Conservation (phyloP, 2,113 vertebrate genomes). For the Poeciliopsis prolifica region DNA sequence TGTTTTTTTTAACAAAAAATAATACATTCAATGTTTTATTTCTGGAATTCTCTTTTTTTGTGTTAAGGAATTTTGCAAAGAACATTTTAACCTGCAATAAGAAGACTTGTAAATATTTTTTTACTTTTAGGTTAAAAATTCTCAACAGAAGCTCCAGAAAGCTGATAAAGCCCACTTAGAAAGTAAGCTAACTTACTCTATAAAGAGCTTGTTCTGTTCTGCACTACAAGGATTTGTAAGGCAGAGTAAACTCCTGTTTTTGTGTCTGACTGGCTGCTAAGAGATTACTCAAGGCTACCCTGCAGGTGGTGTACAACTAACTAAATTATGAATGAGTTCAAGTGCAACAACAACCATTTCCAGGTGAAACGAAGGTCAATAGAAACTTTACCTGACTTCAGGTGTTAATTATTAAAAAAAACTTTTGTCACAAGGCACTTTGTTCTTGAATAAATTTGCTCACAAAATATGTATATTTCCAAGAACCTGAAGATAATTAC, state of each 20-base stretch:
- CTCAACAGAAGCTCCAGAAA: neutral
- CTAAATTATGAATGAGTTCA: neutral
- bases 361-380: neutral
- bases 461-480: neutral
- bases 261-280: no score
- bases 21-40: no score
- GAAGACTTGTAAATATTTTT: no score
- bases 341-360: neutral
- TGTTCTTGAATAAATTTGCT: neutral
- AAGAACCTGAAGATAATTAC: neutral
- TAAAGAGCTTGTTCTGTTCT: neutral
- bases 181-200: neutral
- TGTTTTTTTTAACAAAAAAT: no score
- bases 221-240: neutral
- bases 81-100: no score
- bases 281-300: no score
- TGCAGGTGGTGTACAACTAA: neutral
- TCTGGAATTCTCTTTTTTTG: no score
- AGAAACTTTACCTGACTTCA: neutral
- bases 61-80: no score
- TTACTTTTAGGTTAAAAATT: neutral
- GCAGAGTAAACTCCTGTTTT: neutral
- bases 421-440: neutral
- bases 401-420: neutral
- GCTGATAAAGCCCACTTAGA: neutral